Percentiles rank a stretch among this genome's conserved stretches.
Conservation (phyloP, 2,113 vertebrate species). For the Pseudolaguvia tuberculata region DNA sequence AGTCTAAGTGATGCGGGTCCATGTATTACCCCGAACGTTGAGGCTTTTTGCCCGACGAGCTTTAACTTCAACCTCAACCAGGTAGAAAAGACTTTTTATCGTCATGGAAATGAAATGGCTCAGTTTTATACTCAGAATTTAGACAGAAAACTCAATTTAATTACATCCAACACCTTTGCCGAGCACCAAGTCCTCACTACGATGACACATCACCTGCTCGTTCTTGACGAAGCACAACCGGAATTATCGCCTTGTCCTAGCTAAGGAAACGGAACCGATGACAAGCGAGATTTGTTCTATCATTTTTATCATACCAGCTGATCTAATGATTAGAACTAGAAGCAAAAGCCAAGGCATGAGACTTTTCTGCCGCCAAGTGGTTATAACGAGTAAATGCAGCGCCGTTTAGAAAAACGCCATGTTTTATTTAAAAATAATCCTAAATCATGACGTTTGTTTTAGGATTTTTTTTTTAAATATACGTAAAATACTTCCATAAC, state of each 20-base stretch:
- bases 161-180: neutral
- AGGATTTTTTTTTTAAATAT: no score
- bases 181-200: neutral
- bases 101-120: neutral
- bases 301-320: neutral
- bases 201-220: neutral
- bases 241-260: neutral
- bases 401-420: neutral
- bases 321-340: conserved; percentile 13
- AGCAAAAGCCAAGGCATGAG: neutral
- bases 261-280: neutral
- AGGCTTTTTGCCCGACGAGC: neutral
- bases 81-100: neutral
- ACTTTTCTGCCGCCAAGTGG: conserved; percentile 26
- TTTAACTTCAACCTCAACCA: no score
- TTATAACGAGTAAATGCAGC: neutral
- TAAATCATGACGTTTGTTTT: no score
- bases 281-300: neutral
- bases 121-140: neutral
- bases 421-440: neutral
- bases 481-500: no score
- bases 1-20: neutral
- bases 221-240: neutral
- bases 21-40: neutral
- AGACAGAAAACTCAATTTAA: neutral